Evolutionary conservation across 2,797 vertebrate species (phyloP), one percentile per base, ranked within the genome.

Genomic region (Eulemur rubriventer): DNA sequence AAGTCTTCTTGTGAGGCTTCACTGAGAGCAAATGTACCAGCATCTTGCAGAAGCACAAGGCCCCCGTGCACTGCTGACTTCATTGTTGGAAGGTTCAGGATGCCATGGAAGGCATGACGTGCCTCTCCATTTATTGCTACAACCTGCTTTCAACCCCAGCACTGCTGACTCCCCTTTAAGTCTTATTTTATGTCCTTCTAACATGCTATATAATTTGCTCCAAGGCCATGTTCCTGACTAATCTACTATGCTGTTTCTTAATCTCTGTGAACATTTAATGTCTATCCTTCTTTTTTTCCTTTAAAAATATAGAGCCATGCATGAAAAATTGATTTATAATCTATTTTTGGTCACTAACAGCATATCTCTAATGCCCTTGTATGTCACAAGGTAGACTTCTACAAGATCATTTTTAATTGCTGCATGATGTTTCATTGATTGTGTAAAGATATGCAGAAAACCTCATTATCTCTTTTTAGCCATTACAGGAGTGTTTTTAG

Each of bases 21-120:
- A 20, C 8, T 0, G 48, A n/a, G 80, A 30, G 12, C 59, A 22
- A 20, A 46, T 6, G 4, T 16, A 18, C 30, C 7, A 2, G 0
- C 9, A 20, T 18, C 35, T 41, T 52, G 14, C 13, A 10, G 46
- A 75, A 75, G 46, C 43, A 63, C 59, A 30, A 22, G 65, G 11
- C n/a, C 17, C 24, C 24, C 30, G 14, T 18, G 61, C 41, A 1
- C 48, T 52, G 43, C 2, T 67, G 87, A 43, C 55, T 75, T 79
- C 18, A 28, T 30, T 33, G 8, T 17, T 22, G 8, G 50, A 61
- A 61, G 28, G n/a, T 1, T 50, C 17, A 61, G 86, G 33, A 48
- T 75, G 43, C 6, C n/a, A 35, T 0, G 22, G 52, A 20, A 79
- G 48, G 22, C 20, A 55, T 4, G 28, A n/a, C 73, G 12, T 61